These are phyloP conservation scores for Ceratosolen solmsi DNA, from an alignment of 1,140 invertebrate genomes.

Conservation along the genomic window DNA sequence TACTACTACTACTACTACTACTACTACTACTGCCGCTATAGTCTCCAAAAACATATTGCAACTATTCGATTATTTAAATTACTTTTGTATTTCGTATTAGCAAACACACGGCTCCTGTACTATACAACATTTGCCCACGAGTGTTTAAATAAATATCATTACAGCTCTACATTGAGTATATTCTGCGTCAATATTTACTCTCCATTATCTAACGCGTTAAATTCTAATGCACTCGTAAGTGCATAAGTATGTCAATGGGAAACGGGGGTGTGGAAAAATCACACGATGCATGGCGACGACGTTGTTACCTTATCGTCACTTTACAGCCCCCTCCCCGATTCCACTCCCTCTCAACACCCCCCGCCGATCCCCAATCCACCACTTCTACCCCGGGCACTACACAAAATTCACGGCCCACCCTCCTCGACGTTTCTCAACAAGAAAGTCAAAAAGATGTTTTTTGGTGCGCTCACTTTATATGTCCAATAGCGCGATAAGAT, in stretches of 20 bases:
- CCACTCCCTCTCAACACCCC: no score
- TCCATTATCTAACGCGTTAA: background rate
- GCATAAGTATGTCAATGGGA: conserved; percentile 46
- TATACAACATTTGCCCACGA: background rate
- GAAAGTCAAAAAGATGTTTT: no score
- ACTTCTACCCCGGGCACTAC: no score
- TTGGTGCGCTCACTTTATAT: no score
- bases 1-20: no score
- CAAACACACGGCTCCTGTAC: background rate
- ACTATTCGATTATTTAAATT: background rate
- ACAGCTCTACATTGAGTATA: background rate
- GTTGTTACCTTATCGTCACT: background rate
- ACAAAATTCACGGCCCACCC: no score
- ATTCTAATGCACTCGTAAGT: background rate
- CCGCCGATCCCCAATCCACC: no score
- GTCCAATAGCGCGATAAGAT: no score
- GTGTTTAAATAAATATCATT: background rate
- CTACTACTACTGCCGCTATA: no score
- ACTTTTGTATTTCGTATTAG: background rate
- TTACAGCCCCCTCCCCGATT: no score
- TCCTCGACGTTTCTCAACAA: no score
- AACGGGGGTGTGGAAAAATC: conserved; percentile 58
- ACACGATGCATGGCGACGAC: conserved; percentile 58
- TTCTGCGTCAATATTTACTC: conserved; percentile 22
- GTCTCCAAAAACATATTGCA: no score